Conservation (phyloP, 2,797 vertebrate species). For the Smutsia gigantea region DNA sequence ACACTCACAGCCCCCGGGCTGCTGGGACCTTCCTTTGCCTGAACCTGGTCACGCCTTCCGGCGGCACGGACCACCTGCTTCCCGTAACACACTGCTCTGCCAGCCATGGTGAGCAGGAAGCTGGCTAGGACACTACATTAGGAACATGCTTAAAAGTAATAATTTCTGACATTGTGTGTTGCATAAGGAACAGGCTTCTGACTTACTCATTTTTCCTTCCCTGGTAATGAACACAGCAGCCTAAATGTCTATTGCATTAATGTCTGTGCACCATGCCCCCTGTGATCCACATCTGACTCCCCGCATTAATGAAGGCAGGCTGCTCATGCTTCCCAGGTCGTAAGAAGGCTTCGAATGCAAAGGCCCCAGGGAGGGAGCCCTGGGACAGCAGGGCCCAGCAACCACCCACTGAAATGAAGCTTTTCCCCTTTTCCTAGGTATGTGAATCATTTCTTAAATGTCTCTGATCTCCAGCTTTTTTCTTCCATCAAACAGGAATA, state of each 20-base stretch:
- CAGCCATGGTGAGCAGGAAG: not conserved
- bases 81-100: rapidly evolving
- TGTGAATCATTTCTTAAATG: not conserved
- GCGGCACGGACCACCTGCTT: rapidly evolving
- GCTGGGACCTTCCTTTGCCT: rapidly evolving
- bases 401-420: too few relatives aligned
- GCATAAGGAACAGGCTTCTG: not conserved
- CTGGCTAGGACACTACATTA: rapidly evolving
- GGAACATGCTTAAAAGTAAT: rapidly evolving
- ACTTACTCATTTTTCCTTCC: rapidly evolving
- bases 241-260: rapidly evolving
- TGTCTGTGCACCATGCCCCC: rapidly evolving
- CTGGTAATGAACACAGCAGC: rapidly evolving
- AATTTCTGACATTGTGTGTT: not conserved
- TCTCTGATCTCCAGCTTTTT: not conserved
- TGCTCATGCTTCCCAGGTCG: rapidly evolving
- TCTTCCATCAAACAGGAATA: not conserved
- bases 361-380: too few relatives aligned
- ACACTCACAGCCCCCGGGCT: rapidly evolving
- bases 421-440: too few relatives aligned
- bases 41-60: rapidly evolving
- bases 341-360: not conserved
- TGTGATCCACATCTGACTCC: rapidly evolving
- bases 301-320: too few relatives aligned
- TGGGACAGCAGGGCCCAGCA: too few relatives aligned